Evolutionary conservation across 2,113 vertebrate species (phyloP).

Genomic region (Prietella phreatophila): DNA sequence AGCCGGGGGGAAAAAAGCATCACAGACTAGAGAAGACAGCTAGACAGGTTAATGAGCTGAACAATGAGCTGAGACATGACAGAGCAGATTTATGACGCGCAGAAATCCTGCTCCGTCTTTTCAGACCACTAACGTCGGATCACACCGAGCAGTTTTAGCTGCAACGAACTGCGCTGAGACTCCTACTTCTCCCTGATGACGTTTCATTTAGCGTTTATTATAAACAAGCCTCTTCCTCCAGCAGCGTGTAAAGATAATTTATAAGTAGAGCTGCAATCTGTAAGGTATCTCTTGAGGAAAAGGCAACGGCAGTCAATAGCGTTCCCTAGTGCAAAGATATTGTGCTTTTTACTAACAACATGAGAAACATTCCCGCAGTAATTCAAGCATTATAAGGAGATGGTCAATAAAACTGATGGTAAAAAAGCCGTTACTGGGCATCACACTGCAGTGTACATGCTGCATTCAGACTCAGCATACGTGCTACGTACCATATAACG

Average conservation of each 20-base stretch:
- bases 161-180: neutral
- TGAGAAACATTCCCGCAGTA: neutral
- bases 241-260: constrained; percentile 27
- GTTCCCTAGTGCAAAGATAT: constrained; percentile 12
- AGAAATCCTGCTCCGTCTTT: neutral
- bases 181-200: neutral
- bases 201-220: constrained; percentile 14
- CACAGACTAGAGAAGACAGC: constrained; percentile 6
- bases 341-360: constrained; percentile 13
- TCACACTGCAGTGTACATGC: neutral
- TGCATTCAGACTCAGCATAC: neutral
- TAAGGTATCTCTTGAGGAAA: constrained; percentile 22
- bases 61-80: constrained; percentile 21
- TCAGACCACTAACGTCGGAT: constrained; percentile 8
- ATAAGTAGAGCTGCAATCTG: constrained; percentile 10
- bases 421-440: neutral
- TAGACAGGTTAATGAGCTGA: constrained; percentile 24
- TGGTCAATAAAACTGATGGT: neutral
- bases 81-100: constrained; percentile 7
- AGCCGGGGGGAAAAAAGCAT: neutral
- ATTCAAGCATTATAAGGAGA: neutral
- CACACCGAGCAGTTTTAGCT: neutral
- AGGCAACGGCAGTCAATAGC: neutral
- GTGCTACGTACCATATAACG: neutral
- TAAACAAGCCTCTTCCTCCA: neutral